Conservation (phyloP, 30 jellyfish, hydroid and myxozoan species). For the Aurelia aurita region DNA sequence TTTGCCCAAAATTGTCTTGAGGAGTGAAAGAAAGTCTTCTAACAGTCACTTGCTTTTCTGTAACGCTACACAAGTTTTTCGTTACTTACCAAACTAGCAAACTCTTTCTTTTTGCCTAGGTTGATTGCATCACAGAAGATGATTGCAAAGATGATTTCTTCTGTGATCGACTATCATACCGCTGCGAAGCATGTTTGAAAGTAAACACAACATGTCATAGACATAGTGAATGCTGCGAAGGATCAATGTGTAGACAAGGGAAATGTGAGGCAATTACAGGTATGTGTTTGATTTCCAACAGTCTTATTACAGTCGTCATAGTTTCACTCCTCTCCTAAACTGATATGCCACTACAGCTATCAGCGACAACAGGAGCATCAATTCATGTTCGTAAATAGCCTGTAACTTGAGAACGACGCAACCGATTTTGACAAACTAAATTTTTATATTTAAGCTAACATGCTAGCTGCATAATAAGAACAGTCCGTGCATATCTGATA, state of each 20-base stretch:
- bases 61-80: too few species aligned
- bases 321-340: not conserved
- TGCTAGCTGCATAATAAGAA: too few species aligned
- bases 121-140: conserved; percentile 39
- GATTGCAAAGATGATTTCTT: conserved; percentile 53
- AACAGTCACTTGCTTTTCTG: not conserved
- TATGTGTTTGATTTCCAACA: not conserved
- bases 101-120: conserved; percentile 6
- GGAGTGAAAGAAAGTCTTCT: not conserved
- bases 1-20: too few species aligned
- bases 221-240: conserved; percentile 55
- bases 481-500: too few species aligned
- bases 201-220: conserved; percentile 36
- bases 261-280: conserved; percentile 52
- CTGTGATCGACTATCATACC: conserved; percentile 52
- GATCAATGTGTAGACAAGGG: conserved; percentile 59
- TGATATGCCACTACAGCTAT: not conserved
- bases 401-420: not conserved
- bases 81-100: too few species aligned
- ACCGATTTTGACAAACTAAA: not conserved
- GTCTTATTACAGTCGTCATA: not conserved
- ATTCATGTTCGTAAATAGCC: not conserved
- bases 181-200: conserved; percentile 44
- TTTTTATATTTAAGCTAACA: not conserved
- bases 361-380: not conserved